Percentiles rank a stretch among this genome's conserved stretches.
These are phyloP conservation scores for Centropus bengalensis DNA, from an alignment of 2,113 vertebrate genomes.

Conservation along the genomic window DNA sequence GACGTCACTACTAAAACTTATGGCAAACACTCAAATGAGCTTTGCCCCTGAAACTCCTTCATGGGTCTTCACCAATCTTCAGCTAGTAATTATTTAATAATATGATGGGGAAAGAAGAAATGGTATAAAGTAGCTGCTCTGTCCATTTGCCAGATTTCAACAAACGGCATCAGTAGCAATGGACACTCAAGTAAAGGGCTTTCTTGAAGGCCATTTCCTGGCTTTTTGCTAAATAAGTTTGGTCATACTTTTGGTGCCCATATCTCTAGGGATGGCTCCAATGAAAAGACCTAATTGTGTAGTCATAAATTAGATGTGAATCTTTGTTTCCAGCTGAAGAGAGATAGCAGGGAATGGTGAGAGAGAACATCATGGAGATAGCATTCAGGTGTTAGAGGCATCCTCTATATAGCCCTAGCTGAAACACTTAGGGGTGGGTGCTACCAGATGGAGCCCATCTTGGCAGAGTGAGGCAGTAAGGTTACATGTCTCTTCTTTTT, in stretches of 20 bases:
- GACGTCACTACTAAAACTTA: neutral
- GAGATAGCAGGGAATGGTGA: neutral
- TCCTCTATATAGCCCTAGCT: neutral
- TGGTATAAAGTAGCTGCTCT: neutral
- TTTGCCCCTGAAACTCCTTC: neutral
- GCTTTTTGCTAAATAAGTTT: neutral
- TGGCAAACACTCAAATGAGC: rapidly evolving
- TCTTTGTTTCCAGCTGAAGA: neutral
- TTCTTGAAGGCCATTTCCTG: neutral
- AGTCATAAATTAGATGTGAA: neutral
- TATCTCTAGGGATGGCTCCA: neutral
- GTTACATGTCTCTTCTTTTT: neutral
- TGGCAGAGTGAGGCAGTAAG: neutral
- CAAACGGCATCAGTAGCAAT: neutral
- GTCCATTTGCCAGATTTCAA: neutral
- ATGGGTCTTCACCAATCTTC: neutral
- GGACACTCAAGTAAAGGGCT: neutral
- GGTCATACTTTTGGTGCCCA: neutral
- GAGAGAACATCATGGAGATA: neutral
- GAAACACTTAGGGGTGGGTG: rapidly evolving
- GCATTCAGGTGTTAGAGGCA: neutral
- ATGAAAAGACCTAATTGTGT: neutral
- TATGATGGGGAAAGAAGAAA: neutral
- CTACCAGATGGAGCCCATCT: neutral
- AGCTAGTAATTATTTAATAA: neutral